These are phyloP conservation scores for Synergus japonicus DNA, from an alignment of 2,888 invertebrate species.

Conservation along the genomic window DNA sequence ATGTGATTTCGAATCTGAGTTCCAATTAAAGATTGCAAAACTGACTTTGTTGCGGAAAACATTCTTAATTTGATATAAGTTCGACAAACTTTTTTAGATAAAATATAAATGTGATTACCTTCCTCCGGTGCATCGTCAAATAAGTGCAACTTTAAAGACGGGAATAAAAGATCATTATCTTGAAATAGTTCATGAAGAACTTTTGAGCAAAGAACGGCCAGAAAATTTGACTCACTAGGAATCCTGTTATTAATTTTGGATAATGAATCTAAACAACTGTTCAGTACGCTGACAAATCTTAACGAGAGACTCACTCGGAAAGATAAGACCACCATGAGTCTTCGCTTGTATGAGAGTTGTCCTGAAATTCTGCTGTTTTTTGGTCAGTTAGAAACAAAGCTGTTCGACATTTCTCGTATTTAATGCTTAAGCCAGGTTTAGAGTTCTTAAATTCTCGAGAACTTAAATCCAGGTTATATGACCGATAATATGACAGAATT, in stretches of 20 bases:
- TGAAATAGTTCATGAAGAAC: slow-evolving; percentile 40
- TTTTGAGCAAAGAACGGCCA: slow-evolving; percentile 43
- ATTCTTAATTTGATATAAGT: slow-evolving; percentile 29
- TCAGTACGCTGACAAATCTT: slow-evolving; percentile 38
- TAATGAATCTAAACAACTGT: slow-evolving; percentile 24
- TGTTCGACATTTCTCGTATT: slow-evolving; percentile 6
- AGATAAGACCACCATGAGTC: slow-evolving; percentile 38
- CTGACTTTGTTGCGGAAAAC: slow-evolving; percentile 14
- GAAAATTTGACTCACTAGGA: slow-evolving; percentile 37
- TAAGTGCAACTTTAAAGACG: slow-evolving; percentile 39
- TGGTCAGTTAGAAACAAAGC: slow-evolving; percentile 21
- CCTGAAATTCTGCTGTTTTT: slow-evolving; percentile 23
- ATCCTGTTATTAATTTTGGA: slow-evolving; percentile 26
- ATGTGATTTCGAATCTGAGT: slow-evolving; percentile 17
- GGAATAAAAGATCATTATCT: slow-evolving; percentile 26
- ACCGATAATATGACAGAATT: too few relatives aligned
- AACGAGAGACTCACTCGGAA: slow-evolving; percentile 43
- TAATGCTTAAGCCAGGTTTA: too few relatives aligned
- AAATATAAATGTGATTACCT: slow-evolving; percentile 38
- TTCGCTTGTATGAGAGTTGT: slow-evolving; percentile 10
- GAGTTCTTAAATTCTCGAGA: too few relatives aligned
- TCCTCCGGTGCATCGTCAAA: slow-evolving; percentile 24
- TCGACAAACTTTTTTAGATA: slow-evolving; percentile 25
- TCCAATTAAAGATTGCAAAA: slow-evolving; percentile 8
- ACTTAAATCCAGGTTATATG: too few relatives aligned